Percentiles rank a stretch among this genome's conserved stretches.
phyloP scores from a whole-genome alignment of 2,797 vertebrate species.

The Paedocypris micromegethes region DNA sequence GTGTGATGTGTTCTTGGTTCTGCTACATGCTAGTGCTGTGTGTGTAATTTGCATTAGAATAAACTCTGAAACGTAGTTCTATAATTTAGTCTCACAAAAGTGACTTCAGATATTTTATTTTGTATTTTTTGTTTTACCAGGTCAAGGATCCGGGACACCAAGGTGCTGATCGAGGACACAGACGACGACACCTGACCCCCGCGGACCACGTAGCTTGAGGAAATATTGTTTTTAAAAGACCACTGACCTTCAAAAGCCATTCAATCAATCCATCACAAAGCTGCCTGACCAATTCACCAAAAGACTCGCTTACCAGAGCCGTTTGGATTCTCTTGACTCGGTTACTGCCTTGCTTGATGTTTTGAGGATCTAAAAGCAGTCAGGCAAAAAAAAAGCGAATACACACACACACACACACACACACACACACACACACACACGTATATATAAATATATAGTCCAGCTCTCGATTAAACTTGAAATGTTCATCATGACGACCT shows the following conservation, averaged over 20 bases:
- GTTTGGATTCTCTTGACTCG: slow-evolving; percentile 61
- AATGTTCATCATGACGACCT: no score
- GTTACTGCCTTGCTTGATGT: slow-evolving; percentile 70
- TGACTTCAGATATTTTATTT: not conserved
- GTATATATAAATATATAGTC: slow-evolving; percentile 24
- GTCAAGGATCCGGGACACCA: slow-evolving; percentile 90
- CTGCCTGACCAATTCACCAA: slow-evolving; percentile 63
- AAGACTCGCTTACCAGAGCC: slow-evolving; percentile 42
- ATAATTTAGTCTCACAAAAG: no score
- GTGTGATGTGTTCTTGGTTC: no score
- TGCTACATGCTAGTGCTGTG: no score
- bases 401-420: no score
- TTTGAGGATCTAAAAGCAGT: slow-evolving; percentile 68
- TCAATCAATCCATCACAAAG: slow-evolving; percentile 64
- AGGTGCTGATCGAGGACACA: slow-evolving; percentile 95
- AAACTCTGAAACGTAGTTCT: no score
- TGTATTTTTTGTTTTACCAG: slow-evolving; percentile 61
- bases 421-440: no score
- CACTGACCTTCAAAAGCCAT: slow-evolving; percentile 46
- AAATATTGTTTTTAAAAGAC: slow-evolving; percentile 64
- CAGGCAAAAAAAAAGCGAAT: slow-evolving; percentile 53
- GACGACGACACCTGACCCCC: slow-evolving; percentile 92
- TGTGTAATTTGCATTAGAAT: no score
- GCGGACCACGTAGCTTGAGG: slow-evolving; percentile 64
- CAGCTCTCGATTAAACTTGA: no score